Evolutionary conservation across 2,888 invertebrate genomes (phyloP), one percentile per base, ranked within the genome.

Genomic region (Xestia c-nigrum): DNA sequence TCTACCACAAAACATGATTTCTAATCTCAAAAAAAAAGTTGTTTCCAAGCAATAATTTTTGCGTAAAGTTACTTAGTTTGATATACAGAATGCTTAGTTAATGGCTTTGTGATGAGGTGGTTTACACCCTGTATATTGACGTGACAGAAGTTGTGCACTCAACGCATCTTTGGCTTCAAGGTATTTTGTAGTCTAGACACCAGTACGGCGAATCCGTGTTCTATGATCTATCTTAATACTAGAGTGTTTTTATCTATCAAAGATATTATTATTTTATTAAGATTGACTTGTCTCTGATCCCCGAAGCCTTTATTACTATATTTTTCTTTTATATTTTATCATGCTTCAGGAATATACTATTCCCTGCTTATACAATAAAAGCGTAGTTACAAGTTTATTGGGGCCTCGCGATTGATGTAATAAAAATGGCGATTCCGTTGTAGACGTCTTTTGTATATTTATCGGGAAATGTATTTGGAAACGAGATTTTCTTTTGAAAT

Each of bases 321-420:
- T 64, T 68, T 76, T 65, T 83, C 19, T 52, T 63, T 52, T 77
- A 21, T 74, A 46, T 77, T 77, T 67, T 67, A n/a, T 69, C 61
- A 38, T 76, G 70, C 65, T 78, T 71, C 61, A 65, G 57, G 43
- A 77, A 47, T 77, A 76, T 74, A 72, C 38, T 64, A 71, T 80
- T 72, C 65, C 55, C 76, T 81, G 50, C 65, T 59, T 74, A 47
- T 68, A 87, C 64, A 81, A 84, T 76, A 81, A 79, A 70, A 64
- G 72, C n/a, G 46, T 55, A 76, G 76, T 84, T 72, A 81, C 65
- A 76, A 80, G 59, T 88, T 81, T 86, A 86, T 80, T 77, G 78
- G 47, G 61, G 74, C 66, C 40, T 64, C 73, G 61, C 74, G 57
- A 77, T 76, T 72, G 65, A 78, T 66, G 68, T 76, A 64, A 84